Base-by-base conservation (phyloP, 1,140 invertebrate genomes). In the Agrypnia vestita region DNA sequence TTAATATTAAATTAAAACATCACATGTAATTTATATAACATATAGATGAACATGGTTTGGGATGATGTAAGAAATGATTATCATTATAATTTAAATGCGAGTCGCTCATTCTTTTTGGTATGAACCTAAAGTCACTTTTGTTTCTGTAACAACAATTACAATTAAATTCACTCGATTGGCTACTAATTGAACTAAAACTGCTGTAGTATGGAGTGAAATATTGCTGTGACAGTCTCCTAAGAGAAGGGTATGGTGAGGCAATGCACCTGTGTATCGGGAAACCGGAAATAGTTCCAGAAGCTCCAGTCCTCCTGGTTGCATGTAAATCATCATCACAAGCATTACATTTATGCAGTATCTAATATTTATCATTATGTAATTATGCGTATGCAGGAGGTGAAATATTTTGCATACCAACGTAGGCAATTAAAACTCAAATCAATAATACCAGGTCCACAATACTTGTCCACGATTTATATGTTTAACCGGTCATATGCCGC, bases 231-330 rank as follows among this genome's bases (percentile, higher is more conserved):
- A 74, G 35, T 9, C 43, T 55, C 11, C 25, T 61, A 17, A 64
- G n/a, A 49, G 61, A 69, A 69, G 62, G 47, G 44, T 67, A 78
- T 69, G 76, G 76, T 9, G 61, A 78, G 35, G 51, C 21, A 67
- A 83, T 83, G 85, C 87, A 90, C 89, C 89, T 90, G 89, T 90
- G 89, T 80, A 90, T 89, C 12, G 89, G 89, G 84, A 90, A 88
- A 83, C 88, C 80, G 19, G 88, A 86, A 80, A 90, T 84, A 79
- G 87, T 89, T 82, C 87, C 88, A 19, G 87, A 87, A 85, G 89
- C 88, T 78, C 88, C 87, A 17, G 89, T 89, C n/a, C 85, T 88
- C 85, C 89, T 90, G 86, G 25, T 71, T 10, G 47, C 55, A 25
- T 78, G 62, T 9, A 61, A 53, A 46, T 46, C 15, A 19, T 64